phyloP scores from a whole-genome alignment of 2,113 vertebrate species.

The Mirounga angustirostris region DNA sequence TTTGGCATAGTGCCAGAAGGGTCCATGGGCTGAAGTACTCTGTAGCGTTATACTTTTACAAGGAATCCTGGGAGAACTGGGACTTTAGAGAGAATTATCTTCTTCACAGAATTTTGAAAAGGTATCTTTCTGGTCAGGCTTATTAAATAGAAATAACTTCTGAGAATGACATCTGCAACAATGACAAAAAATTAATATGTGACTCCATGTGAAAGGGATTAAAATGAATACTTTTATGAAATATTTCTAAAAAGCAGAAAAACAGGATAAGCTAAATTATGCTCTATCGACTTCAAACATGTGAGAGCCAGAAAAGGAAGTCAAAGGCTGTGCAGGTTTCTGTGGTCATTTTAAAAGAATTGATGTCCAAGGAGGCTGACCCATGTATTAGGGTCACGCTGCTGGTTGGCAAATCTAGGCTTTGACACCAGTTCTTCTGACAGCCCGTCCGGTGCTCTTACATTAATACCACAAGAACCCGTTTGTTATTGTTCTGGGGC shows the following conservation, averaged over 20 bases:
- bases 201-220: neutral
- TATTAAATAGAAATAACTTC: neutral
- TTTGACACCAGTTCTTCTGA: neutral
- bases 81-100: neutral
- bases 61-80: neutral
- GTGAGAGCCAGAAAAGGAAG: neutral
- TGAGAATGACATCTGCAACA: neutral
- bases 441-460: fast-evolving
- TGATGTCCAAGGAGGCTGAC: neutral
- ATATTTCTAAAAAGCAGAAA: neutral
- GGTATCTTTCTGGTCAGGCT: neutral
- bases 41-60: neutral
- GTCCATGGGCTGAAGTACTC: neutral
- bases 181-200: neutral
- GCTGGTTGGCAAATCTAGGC: neutral
- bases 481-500: fast-evolving
- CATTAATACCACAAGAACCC: neutral
- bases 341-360: neutral
- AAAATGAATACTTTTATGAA: neutral
- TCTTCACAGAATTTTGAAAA: neutral
- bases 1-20: neutral
- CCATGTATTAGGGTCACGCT: neutral
- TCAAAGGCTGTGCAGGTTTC: neutral
- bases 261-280: neutral
- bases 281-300: neutral